Percentiles rank a stretch among this genome's conserved stretches.
Conservation (phyloP, 2,797 vertebrate genomes). For the Orientallactaga sibirica region DNA sequence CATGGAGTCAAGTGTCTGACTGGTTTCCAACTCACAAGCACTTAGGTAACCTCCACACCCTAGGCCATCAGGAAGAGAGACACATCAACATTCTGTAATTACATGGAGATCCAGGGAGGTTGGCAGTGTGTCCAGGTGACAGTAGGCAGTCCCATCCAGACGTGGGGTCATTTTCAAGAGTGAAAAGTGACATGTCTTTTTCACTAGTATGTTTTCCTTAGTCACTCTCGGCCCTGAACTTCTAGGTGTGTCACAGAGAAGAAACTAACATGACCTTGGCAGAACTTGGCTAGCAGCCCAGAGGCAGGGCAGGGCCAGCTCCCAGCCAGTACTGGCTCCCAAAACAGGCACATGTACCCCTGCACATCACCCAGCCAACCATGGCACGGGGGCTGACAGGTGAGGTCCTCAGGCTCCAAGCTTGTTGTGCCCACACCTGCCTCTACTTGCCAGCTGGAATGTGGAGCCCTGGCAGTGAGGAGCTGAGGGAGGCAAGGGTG, state of each 20-base stretch:
- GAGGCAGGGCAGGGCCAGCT: neutral
- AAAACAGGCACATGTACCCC: rapidly evolving
- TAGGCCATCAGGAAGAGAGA: neutral
- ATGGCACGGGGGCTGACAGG: neutral
- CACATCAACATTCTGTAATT: neutral
- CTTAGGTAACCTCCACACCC: too few relatives aligned
- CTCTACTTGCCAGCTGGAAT: conserved; percentile 57
- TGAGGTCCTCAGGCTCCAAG: neutral
- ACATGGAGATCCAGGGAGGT: neutral
- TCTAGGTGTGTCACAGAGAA: neutral
- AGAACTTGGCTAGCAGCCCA: neutral
- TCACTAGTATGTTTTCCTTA: neutral
- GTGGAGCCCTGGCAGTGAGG: neutral
- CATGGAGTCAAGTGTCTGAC: neutral
- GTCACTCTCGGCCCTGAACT: neutral
- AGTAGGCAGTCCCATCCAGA: too few relatives aligned
- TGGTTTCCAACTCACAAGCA: neutral
- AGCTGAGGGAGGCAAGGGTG: neutral
- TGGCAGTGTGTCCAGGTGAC: too few relatives aligned
- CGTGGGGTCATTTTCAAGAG: neutral
- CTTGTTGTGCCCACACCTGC: conserved; percentile 31
- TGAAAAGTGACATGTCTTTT: neutral
- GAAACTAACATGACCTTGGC: neutral
- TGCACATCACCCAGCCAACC: neutral
- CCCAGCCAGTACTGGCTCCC: neutral